Percentiles rank a stretch among this genome's conserved stretches.
Evolutionary conservation across 2,113 vertebrate genomes (phyloP).

Genomic region (Neodontobutis hainanensis): DNA sequence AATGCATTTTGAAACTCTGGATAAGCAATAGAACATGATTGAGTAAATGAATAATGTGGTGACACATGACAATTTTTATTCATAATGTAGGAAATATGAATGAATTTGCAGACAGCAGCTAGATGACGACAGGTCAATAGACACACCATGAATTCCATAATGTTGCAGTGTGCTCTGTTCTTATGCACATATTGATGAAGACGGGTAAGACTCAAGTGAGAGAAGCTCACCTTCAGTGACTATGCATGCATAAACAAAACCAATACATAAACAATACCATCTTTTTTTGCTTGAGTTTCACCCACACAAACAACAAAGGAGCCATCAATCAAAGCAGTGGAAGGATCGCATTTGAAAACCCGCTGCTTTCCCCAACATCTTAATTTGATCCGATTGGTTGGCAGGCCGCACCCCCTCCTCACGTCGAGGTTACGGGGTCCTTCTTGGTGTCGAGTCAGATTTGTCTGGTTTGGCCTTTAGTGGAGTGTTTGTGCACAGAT

Average conservation of each 20-base stretch:
- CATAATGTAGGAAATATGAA: not conserved
- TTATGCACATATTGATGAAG: slow-evolving; percentile 12
- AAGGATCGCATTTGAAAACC: slow-evolving; percentile 15
- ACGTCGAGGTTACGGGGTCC: slow-evolving; percentile 36
- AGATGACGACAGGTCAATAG: not conserved
- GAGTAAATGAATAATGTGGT: not conserved
- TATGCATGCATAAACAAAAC: slow-evolving; percentile 3
- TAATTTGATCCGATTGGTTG: slow-evolving; percentile 35
- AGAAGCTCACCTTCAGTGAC: slow-evolving; percentile 5
- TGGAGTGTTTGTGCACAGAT: slow-evolving; percentile 3
- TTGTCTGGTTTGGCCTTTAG: slow-evolving; percentile 63
- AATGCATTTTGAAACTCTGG: too few relatives aligned
- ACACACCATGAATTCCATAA: not conserved
- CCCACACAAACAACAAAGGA: slow-evolving; percentile 41
- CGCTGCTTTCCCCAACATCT: slow-evolving; percentile 16
- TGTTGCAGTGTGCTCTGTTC: not conserved
- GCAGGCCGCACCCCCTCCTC: slow-evolving; percentile 20
- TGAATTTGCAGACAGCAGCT: not conserved
- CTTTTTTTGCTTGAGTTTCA: not conserved
- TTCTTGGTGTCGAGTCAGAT: slow-evolving; percentile 54
- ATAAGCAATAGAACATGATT: too few relatives aligned
- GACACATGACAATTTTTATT: not conserved
- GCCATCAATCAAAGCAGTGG: slow-evolving; percentile 31
- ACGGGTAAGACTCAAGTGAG: not conserved
- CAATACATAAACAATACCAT: slow-evolving; percentile 18